Evolutionary conservation across 2,113 vertebrate species (phyloP), one percentile per base, ranked within the genome.

Genomic region (Saccopteryx leptura): DNA sequence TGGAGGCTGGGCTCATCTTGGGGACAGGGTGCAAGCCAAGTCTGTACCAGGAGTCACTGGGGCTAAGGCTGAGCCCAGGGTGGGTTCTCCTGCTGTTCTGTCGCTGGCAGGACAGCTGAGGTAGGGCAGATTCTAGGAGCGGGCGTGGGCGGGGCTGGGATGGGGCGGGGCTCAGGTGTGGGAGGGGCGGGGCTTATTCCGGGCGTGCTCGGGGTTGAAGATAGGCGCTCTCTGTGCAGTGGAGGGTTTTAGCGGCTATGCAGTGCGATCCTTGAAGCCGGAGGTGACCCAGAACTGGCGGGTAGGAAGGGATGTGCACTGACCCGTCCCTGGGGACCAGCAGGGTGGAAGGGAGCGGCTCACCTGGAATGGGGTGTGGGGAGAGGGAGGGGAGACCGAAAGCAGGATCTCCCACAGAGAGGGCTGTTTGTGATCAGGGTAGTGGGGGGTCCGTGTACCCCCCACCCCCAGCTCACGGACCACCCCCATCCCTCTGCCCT

Each of bases 221-320:
- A 9, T 9, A 2, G 1, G 15, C 31, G 2, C 13, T 96, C 50
- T 96, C n/a, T 69, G 61, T 21, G 0, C 96, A 98, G 98, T 88
- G 1, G 95, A 98, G 72, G 39, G 97, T 11, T 98, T 97, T 96
- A 97, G 98, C 54, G 90, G 96, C 87, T 98, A 98, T 8, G 98
- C 97, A 0, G 97, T 97, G 86, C 86, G 97, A 26, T 63, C 96
- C 91, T 71, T 98, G 63, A 97, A 96, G 88, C 98, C 98, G 0
- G 96, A 98, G 2, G 39, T 98, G 88, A 97, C 97, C 33, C 97
- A 97, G 93, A 97, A 65, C 48, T 98, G 98, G 97, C 84, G 96
- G 97, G 98, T 98, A 98, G 52, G 88, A 24, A 60, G 33, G 19
- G n/a, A 75, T 54, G n/a, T 8, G 15, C 11, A 7, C 69, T 50